Evolutionary conservation across 2,113 vertebrate species (phyloP), one percentile per base, ranked within the genome.

Genomic region (Chlorodrepanis virens): DNA sequence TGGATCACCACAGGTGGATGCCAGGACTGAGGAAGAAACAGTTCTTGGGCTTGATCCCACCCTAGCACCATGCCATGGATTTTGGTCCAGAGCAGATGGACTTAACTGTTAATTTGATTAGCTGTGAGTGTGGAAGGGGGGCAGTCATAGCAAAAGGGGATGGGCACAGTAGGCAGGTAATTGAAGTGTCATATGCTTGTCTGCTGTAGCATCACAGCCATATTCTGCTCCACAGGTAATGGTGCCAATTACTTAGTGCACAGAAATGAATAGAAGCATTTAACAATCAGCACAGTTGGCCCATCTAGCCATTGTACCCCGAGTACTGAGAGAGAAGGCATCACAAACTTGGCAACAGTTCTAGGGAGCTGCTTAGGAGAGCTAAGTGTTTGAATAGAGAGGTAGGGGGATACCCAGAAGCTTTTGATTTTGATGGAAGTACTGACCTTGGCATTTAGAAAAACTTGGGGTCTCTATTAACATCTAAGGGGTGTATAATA

Each of bases 51-150:
- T 88, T 77, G 68, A 86, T 90, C 42, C 22, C 59, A 57, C 44
- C 40, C 45, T 83, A 74, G 28, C 2, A 11, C 40, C 4, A 1
- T 24, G 18, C 42, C 19, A n/a, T 29, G 33, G 59, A 45, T 70
- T 86, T 94, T 57, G 54, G 63, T 74, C 89, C 79, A 39, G 79
- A 93, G 42, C 94, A 96, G 96, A 94, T 94, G 95, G 94, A 93
- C 2, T 0, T 33, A 77, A 17, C 28, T 0, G 1, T 65, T 96
- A 77, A 90, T 94, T 91, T 95, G 87, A 91, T 96, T 88, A 70
- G 44, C 13, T 74, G 45, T 74, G 78, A 85, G 35, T 57, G 19
- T 64, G 79, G 72, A 54, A 53, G 54, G 85, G 88, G 65, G 89
- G 80, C 35, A 82, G 88, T 85, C 74, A 31, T 60, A 89, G 86